phyloP scores from a whole-genome alignment of 2,113 vertebrate species.

The Actinemys pallida region DNA sequence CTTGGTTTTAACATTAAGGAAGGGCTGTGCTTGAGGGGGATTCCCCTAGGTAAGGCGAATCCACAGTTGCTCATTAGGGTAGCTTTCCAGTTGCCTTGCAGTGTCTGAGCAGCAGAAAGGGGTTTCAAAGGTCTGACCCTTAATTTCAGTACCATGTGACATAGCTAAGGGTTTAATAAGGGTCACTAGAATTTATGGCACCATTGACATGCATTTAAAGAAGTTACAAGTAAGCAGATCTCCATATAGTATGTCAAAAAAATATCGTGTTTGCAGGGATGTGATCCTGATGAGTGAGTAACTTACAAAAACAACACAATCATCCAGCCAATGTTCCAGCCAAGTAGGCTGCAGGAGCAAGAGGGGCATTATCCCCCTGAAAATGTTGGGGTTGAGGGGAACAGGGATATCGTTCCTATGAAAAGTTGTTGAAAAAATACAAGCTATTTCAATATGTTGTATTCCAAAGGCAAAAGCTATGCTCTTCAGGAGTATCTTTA shows the following conservation, averaged over 20 bases:
- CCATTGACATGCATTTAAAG: background rate
- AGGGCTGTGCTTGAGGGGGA: background rate
- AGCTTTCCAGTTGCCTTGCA: background rate
- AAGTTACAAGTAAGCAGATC: background rate
- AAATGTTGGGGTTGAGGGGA: background rate
- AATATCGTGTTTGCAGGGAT: fast-evolving
- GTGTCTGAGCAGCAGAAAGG: background rate
- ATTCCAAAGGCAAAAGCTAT: background rate
- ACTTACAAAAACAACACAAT: background rate
- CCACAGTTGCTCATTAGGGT: background rate
- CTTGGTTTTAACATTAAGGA: background rate
- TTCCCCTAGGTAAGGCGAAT: background rate
- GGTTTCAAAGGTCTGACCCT: background rate
- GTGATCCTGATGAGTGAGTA: background rate
- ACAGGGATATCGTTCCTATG: background rate
- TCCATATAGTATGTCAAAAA: background rate
- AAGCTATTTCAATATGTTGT: background rate
- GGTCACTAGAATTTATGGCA: background rate
- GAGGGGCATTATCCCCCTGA: background rate
- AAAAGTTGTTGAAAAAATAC: background rate
- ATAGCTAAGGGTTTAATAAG: background rate
- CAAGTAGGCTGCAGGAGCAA: background rate
- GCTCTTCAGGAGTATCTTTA: background rate
- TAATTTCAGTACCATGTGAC: background rate
- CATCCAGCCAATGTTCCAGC: background rate